These are phyloP conservation scores for Parotocinclus haroldoi DNA, from an alignment of 2,797 vertebrate species.

Conservation along the genomic window DNA sequence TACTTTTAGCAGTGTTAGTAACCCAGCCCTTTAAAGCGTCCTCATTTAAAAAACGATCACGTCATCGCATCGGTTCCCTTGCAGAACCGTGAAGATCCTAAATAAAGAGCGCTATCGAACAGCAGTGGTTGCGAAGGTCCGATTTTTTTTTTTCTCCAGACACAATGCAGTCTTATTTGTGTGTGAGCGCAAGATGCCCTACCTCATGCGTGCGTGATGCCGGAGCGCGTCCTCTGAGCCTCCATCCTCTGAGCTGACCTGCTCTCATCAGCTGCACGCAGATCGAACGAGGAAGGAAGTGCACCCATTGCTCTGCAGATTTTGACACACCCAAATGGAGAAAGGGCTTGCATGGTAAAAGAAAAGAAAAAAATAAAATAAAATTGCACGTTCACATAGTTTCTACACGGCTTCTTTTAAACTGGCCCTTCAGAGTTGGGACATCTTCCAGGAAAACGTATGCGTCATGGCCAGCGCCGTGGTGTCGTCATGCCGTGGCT, in stretches of 20 bases:
- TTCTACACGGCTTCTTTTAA: slow-evolving; percentile 23
- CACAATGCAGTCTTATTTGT: background rate
- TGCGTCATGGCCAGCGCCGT: background rate
- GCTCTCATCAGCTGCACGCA: slow-evolving; percentile 17
- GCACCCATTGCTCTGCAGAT: slow-evolving; percentile 19
- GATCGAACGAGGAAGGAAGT: slow-evolving; percentile 62
- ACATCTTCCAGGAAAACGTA: slow-evolving; percentile 28
- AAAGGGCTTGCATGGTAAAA: slow-evolving; percentile 20
- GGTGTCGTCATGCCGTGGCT: background rate
- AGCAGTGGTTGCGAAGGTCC: too few species aligned
- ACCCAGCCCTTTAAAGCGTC: too few species aligned
- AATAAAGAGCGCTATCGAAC: too few species aligned
- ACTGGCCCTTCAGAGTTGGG: slow-evolving; percentile 19
- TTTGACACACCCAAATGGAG: slow-evolving; percentile 45
- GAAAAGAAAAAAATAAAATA: too few species aligned
- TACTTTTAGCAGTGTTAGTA: too few species aligned
- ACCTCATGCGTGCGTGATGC: slow-evolving; percentile 41
- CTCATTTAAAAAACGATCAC: too few species aligned
- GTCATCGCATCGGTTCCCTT: too few species aligned
- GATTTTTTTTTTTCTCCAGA: too few species aligned
- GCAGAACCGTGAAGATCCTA: too few species aligned
- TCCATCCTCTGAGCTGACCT: slow-evolving; percentile 27
- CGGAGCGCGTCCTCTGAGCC: slow-evolving; percentile 30
- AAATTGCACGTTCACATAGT: background rate
- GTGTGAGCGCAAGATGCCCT: slow-evolving; percentile 6